These are phyloP conservation scores for Drosophila neotestacea DNA, from an alignment of 2,888 invertebrate genomes.

Conservation along the genomic window DNA sequence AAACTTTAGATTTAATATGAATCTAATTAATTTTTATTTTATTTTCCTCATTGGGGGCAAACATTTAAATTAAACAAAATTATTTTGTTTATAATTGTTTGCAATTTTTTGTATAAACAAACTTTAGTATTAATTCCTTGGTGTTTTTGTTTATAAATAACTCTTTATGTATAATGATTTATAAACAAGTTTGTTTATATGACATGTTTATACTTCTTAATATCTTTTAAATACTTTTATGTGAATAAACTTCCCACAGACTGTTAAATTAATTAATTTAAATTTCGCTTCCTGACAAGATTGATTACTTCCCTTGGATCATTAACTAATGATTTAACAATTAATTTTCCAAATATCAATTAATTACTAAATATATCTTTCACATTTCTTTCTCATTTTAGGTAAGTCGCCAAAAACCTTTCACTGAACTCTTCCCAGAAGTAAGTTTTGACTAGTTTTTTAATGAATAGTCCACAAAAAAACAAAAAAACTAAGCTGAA, in stretches of 20 bases:
- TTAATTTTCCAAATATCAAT: constrained; percentile 30
- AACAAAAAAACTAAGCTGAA: constrained; percentile 8
- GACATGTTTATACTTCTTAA: background rate
- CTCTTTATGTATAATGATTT: too few relatives aligned
- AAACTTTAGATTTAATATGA: constrained; percentile 17
- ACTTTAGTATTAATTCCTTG: too few relatives aligned
- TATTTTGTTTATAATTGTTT: too few relatives aligned
- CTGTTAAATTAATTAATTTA: constrained; percentile 16
- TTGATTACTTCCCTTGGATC: constrained; percentile 16
- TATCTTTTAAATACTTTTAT: background rate
- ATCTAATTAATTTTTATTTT: constrained; percentile 13
- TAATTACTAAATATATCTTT: constrained; percentile 44
- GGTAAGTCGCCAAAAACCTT: constrained; percentile 66
- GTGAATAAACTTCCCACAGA: constrained; percentile 19
- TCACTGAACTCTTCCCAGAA: constrained; percentile 25
- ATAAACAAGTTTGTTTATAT: background rate
- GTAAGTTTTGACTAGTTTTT: constrained; percentile 41
- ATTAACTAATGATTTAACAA: constrained; percentile 37
- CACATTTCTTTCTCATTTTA: constrained; percentile 59
- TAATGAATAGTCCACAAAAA: constrained; percentile 20
- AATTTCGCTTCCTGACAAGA: constrained; percentile 14
- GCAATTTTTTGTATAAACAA: too few relatives aligned
- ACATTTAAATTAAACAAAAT: too few relatives aligned
- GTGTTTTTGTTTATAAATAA: too few relatives aligned
- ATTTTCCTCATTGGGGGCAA: constrained; percentile 9